phyloP scores from a whole-genome alignment of 2,113 vertebrate genomes.

The Burhinus oedicnemus region DNA sequence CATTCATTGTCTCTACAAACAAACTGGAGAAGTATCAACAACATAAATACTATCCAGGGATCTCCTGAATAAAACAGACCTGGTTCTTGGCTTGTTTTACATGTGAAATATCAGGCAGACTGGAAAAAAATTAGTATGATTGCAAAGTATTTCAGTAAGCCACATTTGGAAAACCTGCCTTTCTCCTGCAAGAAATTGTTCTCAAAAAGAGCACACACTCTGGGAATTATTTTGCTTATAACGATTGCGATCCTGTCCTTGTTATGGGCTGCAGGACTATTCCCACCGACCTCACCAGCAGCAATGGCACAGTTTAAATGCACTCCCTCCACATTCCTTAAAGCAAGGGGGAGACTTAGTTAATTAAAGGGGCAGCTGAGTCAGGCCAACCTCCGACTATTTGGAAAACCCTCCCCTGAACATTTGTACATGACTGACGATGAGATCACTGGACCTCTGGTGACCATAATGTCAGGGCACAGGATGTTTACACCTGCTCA shows the following conservation, averaged over 20 bases:
- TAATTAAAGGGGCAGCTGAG: neutral
- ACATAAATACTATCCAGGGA: neutral
- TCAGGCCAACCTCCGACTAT: neutral
- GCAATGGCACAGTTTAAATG: neutral
- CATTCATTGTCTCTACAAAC: neutral
- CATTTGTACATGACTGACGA: neutral
- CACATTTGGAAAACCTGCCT: neutral
- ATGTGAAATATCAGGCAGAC: neutral
- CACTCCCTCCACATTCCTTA: rapidly evolving
- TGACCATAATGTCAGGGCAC: neutral
- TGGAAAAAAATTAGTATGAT: neutral
- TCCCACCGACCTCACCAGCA: rapidly evolving
- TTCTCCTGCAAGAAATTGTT: neutral
- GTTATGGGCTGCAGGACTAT: neutral
- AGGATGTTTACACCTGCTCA: neutral
- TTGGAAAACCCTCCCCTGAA: neutral
- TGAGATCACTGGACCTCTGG: rapidly evolving
- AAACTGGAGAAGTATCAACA: neutral
- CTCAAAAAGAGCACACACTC: neutral
- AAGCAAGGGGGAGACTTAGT: neutral
- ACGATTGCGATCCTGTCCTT: neutral
- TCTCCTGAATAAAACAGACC: neutral
- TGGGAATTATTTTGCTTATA: neutral
- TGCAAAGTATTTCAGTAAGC: neutral
- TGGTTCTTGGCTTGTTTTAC: neutral